Percentiles rank a stretch among this genome's conserved stretches.
These are phyloP conservation scores for Mesochorus sp. DNA, from an alignment of 2,888 invertebrate species.

Conservation along the genomic window DNA sequence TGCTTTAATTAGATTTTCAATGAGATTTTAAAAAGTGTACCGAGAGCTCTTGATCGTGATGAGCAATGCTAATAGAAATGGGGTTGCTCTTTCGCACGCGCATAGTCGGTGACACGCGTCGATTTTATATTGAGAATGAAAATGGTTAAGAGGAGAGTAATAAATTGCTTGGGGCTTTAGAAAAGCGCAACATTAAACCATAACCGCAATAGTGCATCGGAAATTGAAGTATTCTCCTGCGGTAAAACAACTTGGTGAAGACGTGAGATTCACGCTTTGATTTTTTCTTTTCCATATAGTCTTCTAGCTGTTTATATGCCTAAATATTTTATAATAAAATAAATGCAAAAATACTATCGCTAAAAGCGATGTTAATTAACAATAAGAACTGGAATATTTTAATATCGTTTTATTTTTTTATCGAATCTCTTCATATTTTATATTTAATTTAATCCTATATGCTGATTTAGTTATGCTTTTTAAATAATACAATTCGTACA, in stretches of 20 bases:
- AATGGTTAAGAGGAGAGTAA: neutral
- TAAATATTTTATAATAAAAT: neutral
- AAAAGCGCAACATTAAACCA: conserved; percentile 38
- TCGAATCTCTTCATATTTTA: too few relatives aligned
- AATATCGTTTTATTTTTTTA: too few relatives aligned
- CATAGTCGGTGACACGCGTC: conserved; percentile 72
- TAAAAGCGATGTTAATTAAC: neutral
- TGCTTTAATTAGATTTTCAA: conserved; percentile 74
- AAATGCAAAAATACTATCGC: neutral
- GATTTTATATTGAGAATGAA: neutral
- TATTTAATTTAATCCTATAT: too few relatives aligned
- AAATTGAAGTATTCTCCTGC: conserved; percentile 47
- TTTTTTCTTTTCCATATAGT: neutral
- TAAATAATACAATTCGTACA: too few relatives aligned
- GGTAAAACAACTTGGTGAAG: neutral
- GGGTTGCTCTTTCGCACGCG: conserved; percentile 56
- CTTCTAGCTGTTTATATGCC: neutral
- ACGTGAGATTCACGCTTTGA: conserved; percentile 15
- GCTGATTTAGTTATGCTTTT: too few relatives aligned
- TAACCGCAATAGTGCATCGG: conserved; percentile 54
- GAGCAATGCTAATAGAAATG: neutral
- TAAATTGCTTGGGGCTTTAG: conserved; percentile 41
- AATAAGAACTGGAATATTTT: neutral
- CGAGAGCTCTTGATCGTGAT: conserved; percentile 60
- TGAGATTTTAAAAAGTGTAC: conserved; percentile 74